Evolutionary conservation across 2,113 vertebrate genomes (phyloP).

Genomic region (Fulica atra): DNA sequence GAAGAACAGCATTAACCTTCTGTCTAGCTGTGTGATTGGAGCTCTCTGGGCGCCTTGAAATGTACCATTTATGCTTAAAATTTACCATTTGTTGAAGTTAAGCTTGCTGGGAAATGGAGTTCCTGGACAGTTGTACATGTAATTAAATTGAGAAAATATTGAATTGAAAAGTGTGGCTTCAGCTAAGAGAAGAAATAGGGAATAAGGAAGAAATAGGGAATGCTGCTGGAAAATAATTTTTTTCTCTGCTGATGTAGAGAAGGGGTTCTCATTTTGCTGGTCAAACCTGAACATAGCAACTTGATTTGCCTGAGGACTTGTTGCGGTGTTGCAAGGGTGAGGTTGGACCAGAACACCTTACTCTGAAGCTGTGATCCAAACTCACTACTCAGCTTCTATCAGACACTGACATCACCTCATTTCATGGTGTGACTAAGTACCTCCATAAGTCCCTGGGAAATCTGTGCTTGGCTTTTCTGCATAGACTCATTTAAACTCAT

Average conservation of each 20-base stretch:
- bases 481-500: no score
- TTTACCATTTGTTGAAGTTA: background rate
- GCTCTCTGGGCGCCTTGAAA: background rate
- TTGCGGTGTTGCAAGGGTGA: background rate
- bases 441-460: background rate
- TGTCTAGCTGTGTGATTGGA: background rate
- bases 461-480: background rate
- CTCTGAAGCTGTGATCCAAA: background rate
- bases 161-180: background rate
- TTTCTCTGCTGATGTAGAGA: background rate
- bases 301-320: background rate
- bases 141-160: background rate
- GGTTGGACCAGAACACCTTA: background rate
- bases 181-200: background rate
- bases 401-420: background rate
- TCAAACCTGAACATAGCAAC: background rate
- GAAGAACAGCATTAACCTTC: background rate
- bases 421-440: background rate
- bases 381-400: background rate
- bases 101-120: background rate
- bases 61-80: background rate
- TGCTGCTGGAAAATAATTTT: background rate
- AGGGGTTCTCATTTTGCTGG: background rate
- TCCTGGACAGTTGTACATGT: background rate
- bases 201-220: background rate